Percentiles rank a stretch among this genome's conserved stretches.
phyloP scores from a whole-genome alignment of 1,140 invertebrate genomes.

The Homarus americanus region DNA sequence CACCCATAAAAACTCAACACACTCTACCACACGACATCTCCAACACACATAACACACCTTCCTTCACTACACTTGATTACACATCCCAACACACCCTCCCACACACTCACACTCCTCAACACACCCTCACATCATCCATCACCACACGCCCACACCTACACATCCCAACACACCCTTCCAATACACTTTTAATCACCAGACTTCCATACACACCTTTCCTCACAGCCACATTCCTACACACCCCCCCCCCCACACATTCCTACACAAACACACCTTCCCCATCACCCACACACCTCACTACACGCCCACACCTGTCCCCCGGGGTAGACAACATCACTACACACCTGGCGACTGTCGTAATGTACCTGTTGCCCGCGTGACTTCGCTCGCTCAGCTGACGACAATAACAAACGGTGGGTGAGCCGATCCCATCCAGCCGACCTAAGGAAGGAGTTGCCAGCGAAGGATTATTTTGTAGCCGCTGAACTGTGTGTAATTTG shows the following conservation, averaged over 20 bases:
- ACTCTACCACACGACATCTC: background rate
- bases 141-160: background rate
- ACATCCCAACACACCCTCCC: background rate
- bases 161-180: background rate
- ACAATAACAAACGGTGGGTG: background rate
- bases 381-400: background rate
- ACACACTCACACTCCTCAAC: background rate
- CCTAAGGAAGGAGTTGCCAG: background rate
- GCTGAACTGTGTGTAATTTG: too few species aligned
- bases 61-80: background rate
- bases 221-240: background rate
- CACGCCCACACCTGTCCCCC: background rate
- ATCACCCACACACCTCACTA: background rate
- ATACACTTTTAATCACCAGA: background rate
- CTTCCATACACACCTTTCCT: background rate
- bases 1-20: background rate
- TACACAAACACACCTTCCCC: background rate
- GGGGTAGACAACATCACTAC: background rate
- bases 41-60: background rate
- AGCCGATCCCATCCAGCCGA: background rate
- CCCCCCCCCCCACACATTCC: background rate
- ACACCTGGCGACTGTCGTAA: background rate
- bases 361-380: slow-evolving; percentile 2
- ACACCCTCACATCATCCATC: background rate
- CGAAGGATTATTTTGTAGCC: background rate